A percentile compares a stretch with the other conserved stretches of the same genome.
Evolutionary conservation across 2,888 invertebrate species (phyloP).

Genomic region (Celastrina argiolus): DNA sequence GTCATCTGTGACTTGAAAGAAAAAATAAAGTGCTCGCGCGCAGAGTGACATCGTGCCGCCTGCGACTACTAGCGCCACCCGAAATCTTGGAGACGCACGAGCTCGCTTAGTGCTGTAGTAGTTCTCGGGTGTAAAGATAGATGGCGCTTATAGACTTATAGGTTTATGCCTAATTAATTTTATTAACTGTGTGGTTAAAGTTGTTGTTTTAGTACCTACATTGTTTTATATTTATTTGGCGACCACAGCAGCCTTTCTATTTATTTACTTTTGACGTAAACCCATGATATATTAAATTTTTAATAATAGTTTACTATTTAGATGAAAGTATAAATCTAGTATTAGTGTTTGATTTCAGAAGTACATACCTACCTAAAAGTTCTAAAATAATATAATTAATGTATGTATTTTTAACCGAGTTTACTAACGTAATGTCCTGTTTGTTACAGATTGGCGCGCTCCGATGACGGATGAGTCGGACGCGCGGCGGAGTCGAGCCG

Average conservation of each 20-base stretch:
- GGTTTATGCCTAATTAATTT: background rate
- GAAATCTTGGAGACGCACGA: constrained; percentile 13
- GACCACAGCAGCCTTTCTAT: too few species aligned
- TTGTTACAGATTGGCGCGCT: constrained; percentile 70
- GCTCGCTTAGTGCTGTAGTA: constrained; percentile 38
- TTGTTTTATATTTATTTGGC: too few species aligned
- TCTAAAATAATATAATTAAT: background rate
- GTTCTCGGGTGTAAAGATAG: constrained; percentile 50
- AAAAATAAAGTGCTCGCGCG: constrained; percentile 27
- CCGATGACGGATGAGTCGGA: constrained; percentile 72
- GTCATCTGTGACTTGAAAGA: background rate
- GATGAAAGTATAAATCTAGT: too few species aligned
- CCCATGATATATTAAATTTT: too few species aligned
- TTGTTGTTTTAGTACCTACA: too few species aligned
- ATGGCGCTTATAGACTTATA: constrained; percentile 48
- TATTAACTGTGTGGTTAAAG: too few species aligned
- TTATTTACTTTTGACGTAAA: too few species aligned
- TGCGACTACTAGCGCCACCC: constrained; percentile 13
- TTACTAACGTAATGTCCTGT: too few species aligned
- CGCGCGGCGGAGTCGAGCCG: constrained; percentile 63
- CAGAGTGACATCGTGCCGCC: constrained; percentile 43
- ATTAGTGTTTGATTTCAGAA: too few species aligned
- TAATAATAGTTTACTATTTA: too few species aligned
- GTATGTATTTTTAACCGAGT: constrained; percentile 14
- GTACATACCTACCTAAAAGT: too few species aligned